Evolutionary conservation across 2,888 invertebrate species (phyloP).

Genomic region (Hydrotaea diabolus): DNA sequence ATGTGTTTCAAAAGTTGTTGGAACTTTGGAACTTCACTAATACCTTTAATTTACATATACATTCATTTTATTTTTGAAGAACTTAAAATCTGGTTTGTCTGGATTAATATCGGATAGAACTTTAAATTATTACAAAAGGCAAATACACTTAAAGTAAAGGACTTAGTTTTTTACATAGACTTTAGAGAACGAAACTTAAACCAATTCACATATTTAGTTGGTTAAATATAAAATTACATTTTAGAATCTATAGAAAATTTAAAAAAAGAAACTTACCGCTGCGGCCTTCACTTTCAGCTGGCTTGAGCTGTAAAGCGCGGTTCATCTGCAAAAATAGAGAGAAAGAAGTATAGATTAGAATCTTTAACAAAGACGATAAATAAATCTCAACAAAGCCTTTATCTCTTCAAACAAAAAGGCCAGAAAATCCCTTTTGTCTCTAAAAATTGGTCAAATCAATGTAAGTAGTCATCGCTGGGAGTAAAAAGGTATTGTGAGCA

Average conservation of each 20-base stretch:
- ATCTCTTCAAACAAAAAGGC: not conserved
- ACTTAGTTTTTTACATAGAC: constrained; percentile 11
- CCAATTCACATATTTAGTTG: constrained; percentile 39
- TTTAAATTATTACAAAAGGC: constrained; percentile 19
- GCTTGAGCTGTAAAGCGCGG: constrained; percentile 99
- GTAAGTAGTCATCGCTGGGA: not conserved
- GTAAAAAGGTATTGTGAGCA: not conserved
- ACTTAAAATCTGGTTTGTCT: not conserved
- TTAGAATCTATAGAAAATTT: not conserved
- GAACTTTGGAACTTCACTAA: not conserved
- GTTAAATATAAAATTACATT: no score
- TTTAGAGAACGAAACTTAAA: constrained; percentile 29
- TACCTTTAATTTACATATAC: not conserved
- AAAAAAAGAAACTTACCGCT: constrained; percentile 87
- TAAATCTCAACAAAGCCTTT: not conserved
- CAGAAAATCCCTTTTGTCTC: not conserved
- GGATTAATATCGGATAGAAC: no score
- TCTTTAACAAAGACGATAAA: not conserved
- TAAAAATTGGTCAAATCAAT: constrained; percentile 10
- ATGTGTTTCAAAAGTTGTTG: no score
- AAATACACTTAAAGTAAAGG: constrained; percentile 47
- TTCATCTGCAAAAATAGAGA: constrained; percentile 94
- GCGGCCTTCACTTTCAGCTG: constrained; percentile 99
- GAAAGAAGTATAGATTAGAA: constrained; percentile 29
- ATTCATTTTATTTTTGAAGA: constrained; percentile 12